phyloP scores from a whole-genome alignment of 2,888 invertebrate species.

The Achlya flavicornis region DNA sequence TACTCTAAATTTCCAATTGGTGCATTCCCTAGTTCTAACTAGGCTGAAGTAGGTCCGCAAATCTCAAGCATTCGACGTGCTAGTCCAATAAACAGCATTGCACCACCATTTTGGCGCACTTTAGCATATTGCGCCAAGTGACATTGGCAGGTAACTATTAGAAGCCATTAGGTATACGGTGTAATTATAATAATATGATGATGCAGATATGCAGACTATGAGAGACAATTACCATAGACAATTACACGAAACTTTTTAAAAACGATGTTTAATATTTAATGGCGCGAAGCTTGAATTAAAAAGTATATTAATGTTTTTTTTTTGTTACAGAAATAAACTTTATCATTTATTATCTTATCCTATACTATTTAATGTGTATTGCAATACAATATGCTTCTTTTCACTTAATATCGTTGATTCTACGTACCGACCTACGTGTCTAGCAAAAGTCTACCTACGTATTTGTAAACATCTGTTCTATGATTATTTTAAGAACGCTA shows the following conservation, averaged over 20 bases:
- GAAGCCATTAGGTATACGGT: neutral
- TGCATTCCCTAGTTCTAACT: neutral
- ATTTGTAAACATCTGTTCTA: neutral
- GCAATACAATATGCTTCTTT: too few relatives aligned
- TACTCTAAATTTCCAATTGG: neutral
- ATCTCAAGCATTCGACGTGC: slow-evolving; percentile 15
- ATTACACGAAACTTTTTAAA: neutral
- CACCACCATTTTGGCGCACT: slow-evolving; percentile 42
- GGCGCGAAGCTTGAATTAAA: neutral
- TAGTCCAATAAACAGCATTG: slow-evolving; percentile 32
- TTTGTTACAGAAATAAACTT: too few relatives aligned
- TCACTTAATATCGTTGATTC: too few relatives aligned
- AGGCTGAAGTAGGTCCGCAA: neutral
- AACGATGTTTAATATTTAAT: neutral
- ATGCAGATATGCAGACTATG: too few relatives aligned
- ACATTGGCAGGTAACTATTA: slow-evolving; percentile 39
- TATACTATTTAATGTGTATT: too few relatives aligned
- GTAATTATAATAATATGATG: slow-evolving; percentile 2
- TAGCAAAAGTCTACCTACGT: neutral
- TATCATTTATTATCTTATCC: too few relatives aligned
- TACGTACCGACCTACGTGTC: neutral
- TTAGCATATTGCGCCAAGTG: slow-evolving; percentile 40
- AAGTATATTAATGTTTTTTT: neutral
- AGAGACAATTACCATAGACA: neutral
- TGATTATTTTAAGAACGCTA: neutral